A percentile compares a stretch with the other conserved stretches of the same genome.
phyloP scores from a whole-genome alignment of 2,888 invertebrate species.

The Ommatoiulus sabulosus region DNA sequence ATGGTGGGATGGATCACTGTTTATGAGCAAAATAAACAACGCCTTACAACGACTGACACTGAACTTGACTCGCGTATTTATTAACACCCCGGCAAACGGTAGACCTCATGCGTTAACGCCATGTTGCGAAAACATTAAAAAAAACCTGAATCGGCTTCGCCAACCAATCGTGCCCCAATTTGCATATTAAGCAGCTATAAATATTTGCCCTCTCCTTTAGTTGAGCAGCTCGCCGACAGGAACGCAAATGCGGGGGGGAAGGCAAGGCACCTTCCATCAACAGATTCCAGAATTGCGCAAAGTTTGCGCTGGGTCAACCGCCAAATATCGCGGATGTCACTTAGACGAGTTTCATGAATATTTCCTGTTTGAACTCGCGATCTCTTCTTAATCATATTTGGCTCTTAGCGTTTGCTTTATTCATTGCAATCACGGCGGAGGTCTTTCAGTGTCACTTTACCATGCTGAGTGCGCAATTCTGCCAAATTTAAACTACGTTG shows the following conservation, averaged over 20 bases:
- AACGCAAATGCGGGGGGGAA: not conserved
- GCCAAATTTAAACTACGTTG: not conserved
- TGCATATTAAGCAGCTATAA: not conserved
- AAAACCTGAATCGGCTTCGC: not conserved
- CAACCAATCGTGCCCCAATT: not conserved
- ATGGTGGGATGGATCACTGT: not conserved
- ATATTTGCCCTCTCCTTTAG: conserved; percentile 16
- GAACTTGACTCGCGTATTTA: conserved; percentile 21
- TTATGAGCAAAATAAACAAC: conserved; percentile 30
- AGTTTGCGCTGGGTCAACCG: not conserved
- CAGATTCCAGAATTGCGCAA: too few species aligned
- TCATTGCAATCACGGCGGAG: not conserved
- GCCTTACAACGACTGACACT: conserved; percentile 8
- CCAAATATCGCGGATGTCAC: not conserved
- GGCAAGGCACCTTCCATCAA: too few species aligned
- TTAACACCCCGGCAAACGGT: not conserved
- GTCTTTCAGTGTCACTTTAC: not conserved
- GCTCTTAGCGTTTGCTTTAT: not conserved
- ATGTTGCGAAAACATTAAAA: conserved; percentile 4
- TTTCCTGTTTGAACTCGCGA: not conserved
- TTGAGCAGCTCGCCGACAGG: not conserved
- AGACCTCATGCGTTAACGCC: not conserved
- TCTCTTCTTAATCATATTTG: not conserved
- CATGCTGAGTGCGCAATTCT: not conserved
- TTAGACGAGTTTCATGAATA: not conserved